Evolutionary conservation across 2,797 vertebrate genomes (phyloP), one percentile per base, ranked within the genome.

Genomic region (Falco biarmicus): DNA sequence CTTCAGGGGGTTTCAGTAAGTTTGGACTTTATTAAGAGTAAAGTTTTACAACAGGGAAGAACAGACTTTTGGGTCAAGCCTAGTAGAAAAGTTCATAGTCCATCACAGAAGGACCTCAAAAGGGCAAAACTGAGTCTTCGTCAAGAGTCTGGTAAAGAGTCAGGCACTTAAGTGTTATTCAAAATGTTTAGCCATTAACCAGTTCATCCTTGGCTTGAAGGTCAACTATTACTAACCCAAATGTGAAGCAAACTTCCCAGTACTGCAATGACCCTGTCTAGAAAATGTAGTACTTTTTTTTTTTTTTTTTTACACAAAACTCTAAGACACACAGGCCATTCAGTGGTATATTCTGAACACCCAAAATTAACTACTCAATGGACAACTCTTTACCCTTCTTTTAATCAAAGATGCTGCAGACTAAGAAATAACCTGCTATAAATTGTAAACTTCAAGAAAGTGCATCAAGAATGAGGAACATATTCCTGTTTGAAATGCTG

Each of bases 51-150:
- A 5, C 2, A 74, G 15, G 4, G 24, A 73, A 89, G 32, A 77
- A 87, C 51, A 86, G 9, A 18, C 10, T 88, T 78, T 34, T 18
- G 19, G 13, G 17, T 48, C 47, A 86, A 68, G n/a, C 15, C 28
- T 19, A 45, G 12, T 15, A 48, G 7, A 84, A 6, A 87, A 18
- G 6, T 37, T 48, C 28, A 60, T 1, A 47, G 11, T 15, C 34
- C 45, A 2, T 8, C 29, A 73, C 1, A 5, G 21, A 89, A 83
- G 45, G 61, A 26, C 10, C 39, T 77, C 41, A 45, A n/a, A 79
- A 80, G 3, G 2, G 3, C 1, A 51, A 43, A 34, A 31, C 0
- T 10, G 7, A 48, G 17, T 56, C 56, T 73, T 75, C 50, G 65
- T 8, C 10, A 22, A 37, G 20, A 65, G 14, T 50, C 47, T 78